phyloP scores from a whole-genome alignment of 1,140 invertebrate genomes.

The Caenorhabditis latens region DNA sequence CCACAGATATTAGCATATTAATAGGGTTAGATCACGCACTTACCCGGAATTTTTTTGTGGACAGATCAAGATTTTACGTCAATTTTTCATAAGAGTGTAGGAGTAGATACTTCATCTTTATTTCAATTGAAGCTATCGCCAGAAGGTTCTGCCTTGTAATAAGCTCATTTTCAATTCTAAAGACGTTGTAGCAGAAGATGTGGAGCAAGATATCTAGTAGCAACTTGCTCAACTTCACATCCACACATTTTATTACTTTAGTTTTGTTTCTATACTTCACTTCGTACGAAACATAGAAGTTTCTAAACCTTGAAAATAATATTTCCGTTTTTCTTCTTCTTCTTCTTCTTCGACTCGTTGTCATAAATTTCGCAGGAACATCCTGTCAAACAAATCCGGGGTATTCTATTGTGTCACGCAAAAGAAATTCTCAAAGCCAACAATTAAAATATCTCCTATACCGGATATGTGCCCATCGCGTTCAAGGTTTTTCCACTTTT shows the following conservation, averaged over 20 bases:
- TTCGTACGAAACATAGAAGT: not conserved
- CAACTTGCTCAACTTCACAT: constrained; percentile 7
- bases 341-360: too few relatives aligned
- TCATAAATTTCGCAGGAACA: too few relatives aligned
- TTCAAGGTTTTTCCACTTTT: too few relatives aligned
- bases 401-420: not conserved
- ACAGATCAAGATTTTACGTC: not conserved
- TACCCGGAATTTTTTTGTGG: not conserved
- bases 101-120: constrained; percentile 6
- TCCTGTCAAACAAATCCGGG: too few relatives aligned
- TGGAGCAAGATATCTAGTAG: constrained; percentile 12
- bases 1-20: not conserved
- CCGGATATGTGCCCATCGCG: too few relatives aligned
- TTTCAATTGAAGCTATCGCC: not conserved
- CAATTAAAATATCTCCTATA: not conserved
- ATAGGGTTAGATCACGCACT: not conserved
- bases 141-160: not conserved
- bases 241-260: not conserved
- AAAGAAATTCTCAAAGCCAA: not conserved
- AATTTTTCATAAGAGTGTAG: constrained; percentile 8
- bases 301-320: not conserved
- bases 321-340: too few relatives aligned
- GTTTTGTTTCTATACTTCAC: not conserved
- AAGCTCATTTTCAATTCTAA: constrained; percentile 43
- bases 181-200: not conserved